A percentile compares a stretch with the other conserved stretches of the same genome.
Evolutionary conservation across 2,888 invertebrate genomes (phyloP).

Genomic region (Lasioglossum marginatum): DNA sequence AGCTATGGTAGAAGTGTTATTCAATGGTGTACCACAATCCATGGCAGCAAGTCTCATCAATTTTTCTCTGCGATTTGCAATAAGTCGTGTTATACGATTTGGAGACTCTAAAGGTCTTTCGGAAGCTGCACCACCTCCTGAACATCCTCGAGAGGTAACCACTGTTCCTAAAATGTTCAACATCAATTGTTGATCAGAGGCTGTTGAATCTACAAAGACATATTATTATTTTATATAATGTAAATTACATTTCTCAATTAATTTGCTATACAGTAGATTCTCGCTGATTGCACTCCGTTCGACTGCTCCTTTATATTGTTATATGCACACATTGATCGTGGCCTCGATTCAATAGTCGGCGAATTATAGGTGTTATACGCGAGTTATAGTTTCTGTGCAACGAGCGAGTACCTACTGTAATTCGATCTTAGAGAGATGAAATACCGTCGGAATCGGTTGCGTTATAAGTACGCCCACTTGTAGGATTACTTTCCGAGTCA

Average conservation of each 20-base stretch:
- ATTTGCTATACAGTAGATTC: background rate
- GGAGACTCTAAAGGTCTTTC: conserved; percentile 85
- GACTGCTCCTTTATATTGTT: background rate
- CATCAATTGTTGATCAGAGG: conserved; percentile 77
- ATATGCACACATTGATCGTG: background rate
- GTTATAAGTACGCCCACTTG: conserved; percentile 83
- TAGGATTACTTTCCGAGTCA: conserved; percentile 77
- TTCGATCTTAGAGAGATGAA: background rate
- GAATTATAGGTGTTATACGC: background rate
- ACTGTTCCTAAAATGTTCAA: conserved; percentile 75
- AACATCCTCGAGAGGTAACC: conserved; percentile 67
- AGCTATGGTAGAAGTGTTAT: conserved; percentile 46
- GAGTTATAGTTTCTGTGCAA: background rate
- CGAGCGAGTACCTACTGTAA: background rate
- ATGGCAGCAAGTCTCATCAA: conserved; percentile 87
- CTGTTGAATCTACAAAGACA: conserved; percentile 71
- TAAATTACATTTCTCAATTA: background rate
- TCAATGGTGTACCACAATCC: conserved; percentile 70
- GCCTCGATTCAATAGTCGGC: background rate
- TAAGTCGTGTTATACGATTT: conserved; percentile 90
- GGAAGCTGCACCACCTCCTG: conserved; percentile 71
- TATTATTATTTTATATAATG: conserved; percentile 14
- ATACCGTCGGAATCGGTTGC: conserved; percentile 83
- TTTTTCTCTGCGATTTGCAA: conserved; percentile 90
- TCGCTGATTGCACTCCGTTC: background rate